Conservation (phyloP, 1,140 invertebrate species). For the Cherax quadricarinatus region DNA sequence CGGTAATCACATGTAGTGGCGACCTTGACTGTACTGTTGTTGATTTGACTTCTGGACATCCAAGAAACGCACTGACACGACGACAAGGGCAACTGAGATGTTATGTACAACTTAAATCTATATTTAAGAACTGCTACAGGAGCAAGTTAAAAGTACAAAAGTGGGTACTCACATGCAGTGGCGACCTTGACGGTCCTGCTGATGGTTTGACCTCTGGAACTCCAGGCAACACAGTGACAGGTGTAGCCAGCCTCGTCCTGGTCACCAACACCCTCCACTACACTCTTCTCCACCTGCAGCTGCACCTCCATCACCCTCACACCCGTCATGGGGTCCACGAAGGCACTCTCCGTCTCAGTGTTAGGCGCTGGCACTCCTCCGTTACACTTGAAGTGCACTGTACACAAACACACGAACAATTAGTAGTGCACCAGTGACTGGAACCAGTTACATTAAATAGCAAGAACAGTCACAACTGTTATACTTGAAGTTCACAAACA, state of each 20-base stretch:
- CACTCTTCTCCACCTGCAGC: constrained; percentile 90
- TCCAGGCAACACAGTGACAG: constrained; percentile 93
- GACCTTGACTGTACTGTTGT: too few relatives aligned
- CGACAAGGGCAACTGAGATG: too few relatives aligned
- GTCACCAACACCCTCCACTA: constrained; percentile 93
- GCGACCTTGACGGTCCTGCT: constrained; percentile 90
- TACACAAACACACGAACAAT: neutral
- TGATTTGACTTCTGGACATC: too few relatives aligned
- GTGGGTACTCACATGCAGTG: constrained; percentile 89
- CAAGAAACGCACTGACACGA: too few relatives aligned
- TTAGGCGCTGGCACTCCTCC: constrained; percentile 77
- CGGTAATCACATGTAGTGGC: too few relatives aligned
- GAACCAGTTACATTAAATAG: too few relatives aligned
- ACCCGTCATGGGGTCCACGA: constrained; percentile 90
- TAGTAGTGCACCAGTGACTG: too few relatives aligned
- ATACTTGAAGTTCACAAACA: too few relatives aligned
- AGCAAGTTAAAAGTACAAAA: too few relatives aligned
- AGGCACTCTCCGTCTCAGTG: constrained; percentile 79
- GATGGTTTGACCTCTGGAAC: constrained; percentile 84
- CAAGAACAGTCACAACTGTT: too few relatives aligned
- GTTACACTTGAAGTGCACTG: constrained; percentile 92
- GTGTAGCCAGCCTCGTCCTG: constrained; percentile 85
- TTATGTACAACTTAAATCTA: too few relatives aligned
- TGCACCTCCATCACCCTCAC: constrained; percentile 90
- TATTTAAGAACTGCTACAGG: too few relatives aligned